These are phyloP conservation scores for Actinernus sp. DNA, from an alignment of 92 coral and sea anemone species.

Conservation along the genomic window DNA sequence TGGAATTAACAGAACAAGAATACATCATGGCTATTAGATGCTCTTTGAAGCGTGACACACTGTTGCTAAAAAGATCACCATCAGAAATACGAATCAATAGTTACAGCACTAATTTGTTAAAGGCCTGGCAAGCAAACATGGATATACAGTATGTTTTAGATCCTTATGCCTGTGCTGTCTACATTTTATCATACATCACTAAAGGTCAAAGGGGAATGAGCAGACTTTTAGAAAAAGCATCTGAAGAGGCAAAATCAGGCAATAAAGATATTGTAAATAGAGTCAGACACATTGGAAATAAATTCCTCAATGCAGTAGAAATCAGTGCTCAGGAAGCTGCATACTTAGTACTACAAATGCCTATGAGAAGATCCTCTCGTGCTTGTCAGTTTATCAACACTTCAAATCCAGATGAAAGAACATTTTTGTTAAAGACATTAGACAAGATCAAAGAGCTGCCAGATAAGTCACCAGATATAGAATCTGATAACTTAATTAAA, in stretches of 20 bases:
- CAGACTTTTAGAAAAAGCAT: constrained; percentile 62
- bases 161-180: constrained; percentile 74
- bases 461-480: constrained; percentile 68
- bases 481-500: constrained; percentile 65
- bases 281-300: constrained; percentile 71
- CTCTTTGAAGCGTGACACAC: constrained; percentile 30
- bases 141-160: constrained; percentile 68
- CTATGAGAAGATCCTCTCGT: constrained; percentile 59
- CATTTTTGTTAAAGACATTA: constrained; percentile 51
- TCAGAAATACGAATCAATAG: constrained; percentile 56
- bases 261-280: constrained; percentile 52
- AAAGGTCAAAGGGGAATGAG: constrained; percentile 83
- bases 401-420: constrained; percentile 72
- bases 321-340: constrained; percentile 78
- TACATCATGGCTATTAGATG: constrained; percentile 50
- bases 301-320: constrained; percentile 73
- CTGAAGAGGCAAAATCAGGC: constrained; percentile 68
- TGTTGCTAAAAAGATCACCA: constrained; percentile 65
- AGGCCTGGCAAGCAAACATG: constrained; percentile 75
- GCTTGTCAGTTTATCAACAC: constrained; percentile 70
- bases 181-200: constrained; percentile 58
- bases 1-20: constrained; percentile 32
- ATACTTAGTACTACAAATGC: constrained; percentile 75
- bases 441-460: constrained; percentile 64
- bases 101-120: constrained; percentile 45